Base-by-base conservation (phyloP, 1,140 invertebrate genomes). In the Ceratina australensis region DNA sequence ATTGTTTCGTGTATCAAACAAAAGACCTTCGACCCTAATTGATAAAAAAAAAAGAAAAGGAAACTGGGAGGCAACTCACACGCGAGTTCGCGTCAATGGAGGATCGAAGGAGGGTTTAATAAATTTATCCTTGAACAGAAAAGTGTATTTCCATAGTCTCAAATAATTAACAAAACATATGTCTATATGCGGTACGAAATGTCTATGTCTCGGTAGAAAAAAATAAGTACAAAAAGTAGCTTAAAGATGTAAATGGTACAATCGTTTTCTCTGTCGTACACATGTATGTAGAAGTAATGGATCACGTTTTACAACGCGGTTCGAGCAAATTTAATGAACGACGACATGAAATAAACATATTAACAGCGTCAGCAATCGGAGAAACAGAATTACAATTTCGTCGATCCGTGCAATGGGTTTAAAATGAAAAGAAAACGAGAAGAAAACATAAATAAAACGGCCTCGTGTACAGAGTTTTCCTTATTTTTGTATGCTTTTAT, bases 281-380 rank as follows among this genome's bases (percentile, higher is more conserved):
- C 28, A 33, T 5, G 28, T 33, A 2, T 33, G n/a, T n/a, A n/a
- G n/a, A n/a, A n/a, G n/a, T n/a, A n/a, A n/a, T n/a, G n/a, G n/a
- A n/a, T n/a, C n/a, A n/a, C n/a, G n/a, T n/a, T n/a, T n/a, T n/a
- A n/a, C n/a, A n/a, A n/a, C n/a, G n/a, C n/a, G n/a, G n/a, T n/a
- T n/a, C n/a, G n/a, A n/a, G n/a, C n/a, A n/a, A n/a, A n/a, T n/a
- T n/a, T n/a, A n/a, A 33, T 33, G 5, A 76, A 76, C 65, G 65
- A 63, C 56, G 66, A 82, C 78, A 76, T 76, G 71, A 81, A 86
- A 78, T 80, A 28, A 82, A 82, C 47, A 76, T 68, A 65, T 74
- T 49, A 66, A 74, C 71, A 81, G 65, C 72, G 63, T 64, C 59
- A 56, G 65, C 73, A 68, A 68, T 28, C 72, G 72, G 64, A 78